These are phyloP conservation scores for Tyria jacobaeae DNA, from an alignment of 2,888 invertebrate genomes.

Conservation along the genomic window DNA sequence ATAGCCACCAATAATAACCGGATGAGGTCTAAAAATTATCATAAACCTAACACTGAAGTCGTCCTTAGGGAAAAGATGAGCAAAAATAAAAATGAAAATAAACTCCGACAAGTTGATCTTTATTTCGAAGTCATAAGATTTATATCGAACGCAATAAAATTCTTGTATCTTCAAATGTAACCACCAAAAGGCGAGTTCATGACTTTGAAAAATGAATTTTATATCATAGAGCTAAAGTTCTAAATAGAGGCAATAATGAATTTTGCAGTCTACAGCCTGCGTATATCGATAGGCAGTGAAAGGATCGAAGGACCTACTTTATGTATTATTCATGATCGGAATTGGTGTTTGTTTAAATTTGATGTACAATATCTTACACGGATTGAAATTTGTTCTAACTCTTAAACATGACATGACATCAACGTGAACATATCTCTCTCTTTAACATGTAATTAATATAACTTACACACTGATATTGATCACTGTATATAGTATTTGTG, in stretches of 20 bases:
- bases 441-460: constrained; percentile 31
- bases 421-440: too few relatives aligned
- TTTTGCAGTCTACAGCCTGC: constrained; percentile 47
- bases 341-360: constrained; percentile 81
- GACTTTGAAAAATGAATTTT: constrained; percentile 11
- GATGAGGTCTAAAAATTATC: constrained; percentile 68
- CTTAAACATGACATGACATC: too few relatives aligned
- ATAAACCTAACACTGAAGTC: constrained; percentile 66
- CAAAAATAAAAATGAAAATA: constrained; percentile 13
- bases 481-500: not conserved
- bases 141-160: constrained; percentile 3
- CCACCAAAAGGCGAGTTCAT: not conserved
- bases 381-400: constrained; percentile 64
- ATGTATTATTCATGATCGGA: constrained; percentile 77
- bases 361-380: constrained; percentile 70
- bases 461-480: not conserved
- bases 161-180: constrained; percentile 19
- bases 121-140: constrained; percentile 14
- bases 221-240: constrained; percentile 1
- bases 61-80: constrained; percentile 57
- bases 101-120: constrained; percentile 15
- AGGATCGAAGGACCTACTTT: constrained; percentile 59
- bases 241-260: constrained; percentile 10
- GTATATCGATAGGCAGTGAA: constrained; percentile 61
- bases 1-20: constrained; percentile 67